phyloP scores from a whole-genome alignment of 2,797 vertebrate genomes.

The Lacerta viridis region DNA sequence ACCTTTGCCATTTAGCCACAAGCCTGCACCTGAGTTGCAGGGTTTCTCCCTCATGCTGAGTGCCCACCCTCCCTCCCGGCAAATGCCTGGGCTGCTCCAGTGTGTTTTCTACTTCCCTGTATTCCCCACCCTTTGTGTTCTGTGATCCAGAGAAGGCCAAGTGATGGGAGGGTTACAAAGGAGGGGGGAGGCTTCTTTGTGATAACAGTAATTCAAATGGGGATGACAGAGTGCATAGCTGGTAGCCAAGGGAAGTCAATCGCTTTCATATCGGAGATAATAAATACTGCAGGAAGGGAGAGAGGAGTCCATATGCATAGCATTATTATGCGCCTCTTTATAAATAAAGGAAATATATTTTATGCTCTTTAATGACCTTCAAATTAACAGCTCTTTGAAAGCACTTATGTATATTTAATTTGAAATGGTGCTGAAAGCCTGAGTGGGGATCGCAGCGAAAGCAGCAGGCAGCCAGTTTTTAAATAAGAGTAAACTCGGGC shows the following conservation, averaged over 20 bases:
- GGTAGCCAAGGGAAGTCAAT: constrained; percentile 42
- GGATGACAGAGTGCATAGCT: constrained; percentile 18
- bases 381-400: constrained; percentile 84
- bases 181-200: constrained; percentile 37
- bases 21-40: constrained; percentile 3
- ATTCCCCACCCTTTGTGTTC: constrained; percentile 37
- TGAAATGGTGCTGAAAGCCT: constrained; percentile 79
- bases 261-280: neutral
- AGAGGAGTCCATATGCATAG: constrained; percentile 69
- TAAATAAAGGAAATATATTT: constrained; percentile 74
- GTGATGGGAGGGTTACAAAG: neutral
- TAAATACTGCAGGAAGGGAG: neutral
- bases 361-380: constrained; percentile 82
- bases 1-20: neutral
- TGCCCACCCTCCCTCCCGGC: neutral
- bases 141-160: neutral
- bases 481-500: constrained; percentile 79
- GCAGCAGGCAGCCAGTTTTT: constrained; percentile 80
- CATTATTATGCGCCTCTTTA: constrained; percentile 70
- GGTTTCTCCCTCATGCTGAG: neutral
- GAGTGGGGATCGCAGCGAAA: constrained; percentile 74
- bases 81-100: constrained; percentile 3
- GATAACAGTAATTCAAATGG: constrained; percentile 55
- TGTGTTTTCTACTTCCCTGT: neutral
- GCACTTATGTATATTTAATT: constrained; percentile 86